phyloP scores from a whole-genome alignment of 2,797 vertebrate species.

The Falco cherrug region DNA sequence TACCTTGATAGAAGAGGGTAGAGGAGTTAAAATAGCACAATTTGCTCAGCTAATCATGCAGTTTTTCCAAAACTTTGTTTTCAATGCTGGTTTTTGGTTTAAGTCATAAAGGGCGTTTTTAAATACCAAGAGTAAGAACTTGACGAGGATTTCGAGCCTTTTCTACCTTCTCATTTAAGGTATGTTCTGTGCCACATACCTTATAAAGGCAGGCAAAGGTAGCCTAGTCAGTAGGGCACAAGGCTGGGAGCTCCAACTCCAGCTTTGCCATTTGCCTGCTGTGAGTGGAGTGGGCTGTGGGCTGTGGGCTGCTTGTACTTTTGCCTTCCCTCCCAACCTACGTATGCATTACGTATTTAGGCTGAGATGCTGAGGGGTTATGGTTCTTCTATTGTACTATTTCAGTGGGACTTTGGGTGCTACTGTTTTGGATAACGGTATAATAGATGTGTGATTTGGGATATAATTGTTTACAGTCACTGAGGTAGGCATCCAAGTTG shows the following conservation, averaged over 20 bases:
- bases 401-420: not conserved
- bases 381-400: fast-evolving
- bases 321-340: not conserved
- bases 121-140: not conserved
- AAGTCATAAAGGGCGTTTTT: not conserved
- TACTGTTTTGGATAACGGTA: not conserved
- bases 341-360: fast-evolving
- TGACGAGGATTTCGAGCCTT: not conserved
- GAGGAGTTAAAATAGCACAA: not conserved
- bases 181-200: fast-evolving
- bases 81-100: not conserved
- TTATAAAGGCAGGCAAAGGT: not conserved
- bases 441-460: not conserved
- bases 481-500: not conserved
- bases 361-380: not conserved
- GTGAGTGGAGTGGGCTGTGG: fast-evolving
- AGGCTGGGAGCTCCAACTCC: not conserved
- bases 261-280: not conserved
- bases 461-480: not conserved
- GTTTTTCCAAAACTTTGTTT: not conserved
- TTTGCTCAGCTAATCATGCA: not conserved
- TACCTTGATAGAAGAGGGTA: not conserved
- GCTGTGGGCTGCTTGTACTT: fast-evolving
- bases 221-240: not conserved
- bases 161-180: not conserved